phyloP scores from a whole-genome alignment of 2,888 invertebrate species.

The Tetragonula carbonaria region DNA sequence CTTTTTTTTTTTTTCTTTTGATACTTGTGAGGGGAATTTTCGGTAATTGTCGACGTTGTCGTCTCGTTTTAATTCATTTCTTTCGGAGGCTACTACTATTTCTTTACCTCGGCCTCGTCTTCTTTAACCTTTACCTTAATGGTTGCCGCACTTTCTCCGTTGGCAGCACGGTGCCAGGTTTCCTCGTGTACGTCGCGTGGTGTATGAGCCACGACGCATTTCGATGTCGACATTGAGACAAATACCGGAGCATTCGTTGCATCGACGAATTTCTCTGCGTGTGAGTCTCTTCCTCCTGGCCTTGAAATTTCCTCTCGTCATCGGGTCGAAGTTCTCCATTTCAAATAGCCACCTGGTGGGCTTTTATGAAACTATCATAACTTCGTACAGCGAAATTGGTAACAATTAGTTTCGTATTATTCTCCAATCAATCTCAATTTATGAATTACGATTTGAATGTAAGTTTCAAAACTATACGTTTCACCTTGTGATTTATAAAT shows the following conservation, averaged over 20 bases:
- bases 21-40: too few species aligned
- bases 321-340: neutral
- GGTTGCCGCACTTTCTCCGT: slow-evolving; percentile 81
- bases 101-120: slow-evolving; percentile 65
- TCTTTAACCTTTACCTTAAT: slow-evolving; percentile 82
- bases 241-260: slow-evolving; percentile 65
- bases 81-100: neutral
- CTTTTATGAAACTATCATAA: neutral
- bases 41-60: too few species aligned
- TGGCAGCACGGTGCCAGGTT: slow-evolving; percentile 70
- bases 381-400: neutral
- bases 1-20: too few species aligned
- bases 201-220: slow-evolving; percentile 63
- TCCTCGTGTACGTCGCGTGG: slow-evolving; percentile 55
- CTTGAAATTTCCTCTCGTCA: neutral
- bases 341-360: accelerated
- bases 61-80: too few species aligned
- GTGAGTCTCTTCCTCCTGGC: neutral
- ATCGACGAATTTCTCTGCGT: slow-evolving; percentile 23
- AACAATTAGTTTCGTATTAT: neutral
- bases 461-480: too few species aligned
- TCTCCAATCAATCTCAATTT: neutral
- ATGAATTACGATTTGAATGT: too few species aligned
- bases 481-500: too few species aligned
- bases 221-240: slow-evolving; percentile 63